A percentile compares a stretch with the other conserved stretches of the same genome.
These are phyloP conservation scores for Silurus asotus DNA, from an alignment of 2,113 vertebrate species.

Conservation along the genomic window DNA sequence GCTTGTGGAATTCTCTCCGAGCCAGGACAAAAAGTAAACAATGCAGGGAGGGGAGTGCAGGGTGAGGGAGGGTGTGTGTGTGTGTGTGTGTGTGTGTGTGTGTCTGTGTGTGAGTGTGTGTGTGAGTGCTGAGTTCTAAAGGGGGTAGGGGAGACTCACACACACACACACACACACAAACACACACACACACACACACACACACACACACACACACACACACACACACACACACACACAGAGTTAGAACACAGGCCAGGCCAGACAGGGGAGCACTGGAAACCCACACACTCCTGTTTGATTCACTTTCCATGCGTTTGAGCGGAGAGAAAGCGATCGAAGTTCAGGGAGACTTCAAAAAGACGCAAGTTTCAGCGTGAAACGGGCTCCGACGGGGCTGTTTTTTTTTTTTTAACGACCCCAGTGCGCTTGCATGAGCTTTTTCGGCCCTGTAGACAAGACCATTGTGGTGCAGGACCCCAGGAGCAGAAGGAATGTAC, in stretches of 20 bases:
- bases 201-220: constrained; percentile 13
- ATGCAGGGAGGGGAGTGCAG: constrained; percentile 33
- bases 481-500: not conserved
- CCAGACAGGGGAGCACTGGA: not conserved
- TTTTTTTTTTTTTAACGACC: constrained; percentile 34
- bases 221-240: not conserved
- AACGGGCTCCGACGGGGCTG: constrained; percentile 23
- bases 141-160: not conserved
- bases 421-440: constrained; percentile 30
- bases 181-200: not conserved
- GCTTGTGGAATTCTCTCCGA: constrained; percentile 50
- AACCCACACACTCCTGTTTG: constrained; percentile 4
- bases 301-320: constrained; percentile 32
- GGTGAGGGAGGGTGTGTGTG: not conserved
- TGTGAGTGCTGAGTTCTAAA: too few species aligned
- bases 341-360: constrained; percentile 30
- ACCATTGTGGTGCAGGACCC: not conserved
- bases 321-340: not conserved
- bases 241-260: not conserved
- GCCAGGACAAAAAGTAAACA: constrained; percentile 59
- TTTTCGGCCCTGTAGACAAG: constrained; percentile 24
- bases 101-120: too few species aligned
- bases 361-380: constrained; percentile 29
- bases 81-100: too few species aligned
- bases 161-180: not conserved